phyloP scores from a whole-genome alignment of 2,113 vertebrate species.

The Pelobates fuscus region DNA sequence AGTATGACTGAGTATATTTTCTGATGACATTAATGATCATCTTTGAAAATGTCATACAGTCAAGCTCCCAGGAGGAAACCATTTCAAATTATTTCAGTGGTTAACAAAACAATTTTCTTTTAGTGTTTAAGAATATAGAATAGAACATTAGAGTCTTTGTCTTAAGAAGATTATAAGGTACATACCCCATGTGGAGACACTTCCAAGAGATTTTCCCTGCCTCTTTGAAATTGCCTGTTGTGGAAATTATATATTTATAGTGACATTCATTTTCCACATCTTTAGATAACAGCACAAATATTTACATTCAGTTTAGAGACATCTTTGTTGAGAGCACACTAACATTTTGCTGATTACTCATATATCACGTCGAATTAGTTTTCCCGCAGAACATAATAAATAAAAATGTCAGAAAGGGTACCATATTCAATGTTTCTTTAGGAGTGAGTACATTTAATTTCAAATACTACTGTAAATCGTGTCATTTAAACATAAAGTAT shows the following conservation, averaged over 20 bases:
- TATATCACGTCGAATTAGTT: not conserved
- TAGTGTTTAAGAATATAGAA: slow-evolving; percentile 11
- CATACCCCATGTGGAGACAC: slow-evolving; percentile 31
- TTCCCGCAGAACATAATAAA: not conserved
- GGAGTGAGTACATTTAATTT: too few species aligned
- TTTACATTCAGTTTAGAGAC: slow-evolving; percentile 6
- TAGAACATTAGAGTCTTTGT: slow-evolving; percentile 20
- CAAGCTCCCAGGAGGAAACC: slow-evolving; percentile 26
- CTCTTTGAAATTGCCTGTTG: slow-evolving; percentile 16
- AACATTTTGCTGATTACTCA: not conserved
- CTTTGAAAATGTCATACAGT: slow-evolving; percentile 36
- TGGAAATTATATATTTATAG: slow-evolving; percentile 37
- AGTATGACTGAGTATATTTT: slow-evolving; percentile 12
- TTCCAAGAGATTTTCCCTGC: slow-evolving; percentile 15
- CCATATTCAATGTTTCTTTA: not conserved
- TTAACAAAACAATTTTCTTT: slow-evolving; percentile 26
- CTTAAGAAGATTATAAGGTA: slow-evolving; percentile 36
- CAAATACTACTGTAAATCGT: too few species aligned
- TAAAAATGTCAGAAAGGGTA: not conserved
- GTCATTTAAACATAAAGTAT: too few species aligned
- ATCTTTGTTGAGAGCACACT: not conserved
- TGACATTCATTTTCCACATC: slow-evolving; percentile 30
- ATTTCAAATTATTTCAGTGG: slow-evolving; percentile 17
- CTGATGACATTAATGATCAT: slow-evolving; percentile 37
- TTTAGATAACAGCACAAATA: slow-evolving; percentile 13